Base-by-base conservation (phyloP, 2,113 vertebrate genomes). In the Colistium nudipinnis region DNA sequence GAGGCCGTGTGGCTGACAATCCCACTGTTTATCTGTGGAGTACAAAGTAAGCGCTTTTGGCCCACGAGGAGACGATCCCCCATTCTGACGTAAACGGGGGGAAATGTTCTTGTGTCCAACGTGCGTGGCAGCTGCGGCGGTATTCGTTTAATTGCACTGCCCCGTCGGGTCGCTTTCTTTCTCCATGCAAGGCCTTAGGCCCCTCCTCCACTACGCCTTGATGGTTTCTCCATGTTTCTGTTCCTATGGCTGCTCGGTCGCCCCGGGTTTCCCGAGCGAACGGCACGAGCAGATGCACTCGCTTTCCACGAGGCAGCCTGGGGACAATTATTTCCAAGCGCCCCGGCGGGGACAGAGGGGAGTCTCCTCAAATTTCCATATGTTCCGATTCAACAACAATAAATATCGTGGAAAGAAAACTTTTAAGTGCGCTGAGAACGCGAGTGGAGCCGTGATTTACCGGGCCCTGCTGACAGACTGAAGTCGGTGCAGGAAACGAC, bases 191-290 rank as follows among this genome's bases (percentile, higher is more conserved):
- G 31, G 20, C 54, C 12, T 6, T 8, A 11, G 16, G 6, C 49
- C 16, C n/a, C 6, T 48, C 43, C 7, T 2, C 24, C n/a, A 20
- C 36, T 54, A 62, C 35, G 4, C 35, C 6, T 3, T 80, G 71
- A 89, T 84, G 24, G 81, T 13, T 81, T 86, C 74, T 73, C 81
- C 85, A 77, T 36, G 41, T 70, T 66, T 75, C 82, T 63, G 19
- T 17, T 82, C 48, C 68, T 33, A 55, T 61, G 63, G 75, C 56
- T 16, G 61, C 43, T 39, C 62, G 0, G 25, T 55, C 74, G 39
- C 64, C 60, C 2, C 7, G n/a, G 27, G 60, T 45, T 53, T 0
- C n/a, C 59, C 59, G 36, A 66, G 25, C 54, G 52, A 73, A 81
- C 76, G 82, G 71, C 48, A 27, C 49, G 16, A 16, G 48, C 48